Evolutionary conservation across 2,797 vertebrate species (phyloP).

Genomic region (Megaceryle alcyon): DNA sequence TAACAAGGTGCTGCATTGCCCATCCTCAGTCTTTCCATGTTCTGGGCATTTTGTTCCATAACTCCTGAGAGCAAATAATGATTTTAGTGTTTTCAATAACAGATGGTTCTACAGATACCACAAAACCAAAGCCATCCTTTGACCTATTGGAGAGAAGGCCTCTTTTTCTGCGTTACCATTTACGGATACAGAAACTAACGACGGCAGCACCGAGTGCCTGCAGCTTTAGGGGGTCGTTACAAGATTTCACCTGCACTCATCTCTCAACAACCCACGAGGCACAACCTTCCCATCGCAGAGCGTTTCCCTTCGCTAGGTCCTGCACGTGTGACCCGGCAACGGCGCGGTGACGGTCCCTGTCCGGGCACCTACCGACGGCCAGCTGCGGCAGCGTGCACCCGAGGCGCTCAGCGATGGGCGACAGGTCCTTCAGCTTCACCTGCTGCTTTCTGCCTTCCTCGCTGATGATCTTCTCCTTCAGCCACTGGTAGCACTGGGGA

Average conservation of each 20-base stretch:
- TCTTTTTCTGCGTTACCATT: background rate
- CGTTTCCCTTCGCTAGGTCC: background rate
- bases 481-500: slow-evolving; percentile 95
- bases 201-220: background rate
- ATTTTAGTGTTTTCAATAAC: background rate
- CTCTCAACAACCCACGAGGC: background rate
- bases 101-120: background rate
- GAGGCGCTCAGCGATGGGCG: slow-evolving; percentile 93
- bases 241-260: rapidly evolving
- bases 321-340: too few relatives aligned
- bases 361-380: slow-evolving; percentile 85
- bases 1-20: background rate
- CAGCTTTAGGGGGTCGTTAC: too few relatives aligned
- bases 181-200: rapidly evolving
- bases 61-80: background rate
- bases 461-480: slow-evolving; percentile 96
- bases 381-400: slow-evolving; percentile 96
- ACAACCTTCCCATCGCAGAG: background rate
- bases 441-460: slow-evolving; percentile 97
- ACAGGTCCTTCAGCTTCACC: slow-evolving; percentile 92
- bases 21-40: background rate
- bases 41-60: background rate
- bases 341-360: rapidly evolving
- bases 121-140: background rate
- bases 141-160: background rate